Evolutionary conservation across 2,888 invertebrate species (phyloP).

Genomic region (Coelopa pilipes): DNA sequence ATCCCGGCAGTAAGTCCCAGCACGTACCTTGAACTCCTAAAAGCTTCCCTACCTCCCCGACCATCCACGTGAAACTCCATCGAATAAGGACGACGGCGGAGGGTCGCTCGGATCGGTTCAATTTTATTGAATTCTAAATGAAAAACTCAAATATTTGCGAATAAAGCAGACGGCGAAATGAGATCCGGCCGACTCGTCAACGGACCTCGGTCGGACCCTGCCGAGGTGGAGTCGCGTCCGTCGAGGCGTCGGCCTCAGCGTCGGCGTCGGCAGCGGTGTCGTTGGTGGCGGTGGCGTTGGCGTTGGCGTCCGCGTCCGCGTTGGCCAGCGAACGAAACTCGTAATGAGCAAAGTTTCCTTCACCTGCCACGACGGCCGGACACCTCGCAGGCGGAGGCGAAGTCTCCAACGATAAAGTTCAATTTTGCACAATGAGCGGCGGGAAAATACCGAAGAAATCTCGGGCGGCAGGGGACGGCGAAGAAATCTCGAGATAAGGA

Average conservation of each 20-base stretch:
- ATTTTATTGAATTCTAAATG: not conserved
- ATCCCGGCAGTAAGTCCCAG: no score
- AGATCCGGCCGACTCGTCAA: not conserved
- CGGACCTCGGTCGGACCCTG: not conserved
- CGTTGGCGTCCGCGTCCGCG: not conserved
- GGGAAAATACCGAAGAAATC: constrained; percentile 9
- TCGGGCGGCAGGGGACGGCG: not conserved
- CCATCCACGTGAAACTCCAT: no score
- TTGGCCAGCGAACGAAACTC: not conserved
- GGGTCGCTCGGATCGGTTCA: not conserved
- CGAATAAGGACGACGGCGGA: no score
- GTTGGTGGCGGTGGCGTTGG: no score
- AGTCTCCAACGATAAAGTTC: constrained; percentile 27
- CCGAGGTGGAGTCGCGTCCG: not conserved
- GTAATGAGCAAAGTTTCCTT: constrained; percentile 30
- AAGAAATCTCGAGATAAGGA: constrained; percentile 8
- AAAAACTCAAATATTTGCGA: not conserved
- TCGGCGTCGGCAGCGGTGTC: not conserved
- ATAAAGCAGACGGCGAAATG: not conserved
- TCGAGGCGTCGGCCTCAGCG: no score
- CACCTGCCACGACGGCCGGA: constrained; percentile 18
- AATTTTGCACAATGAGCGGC: constrained; percentile 14
- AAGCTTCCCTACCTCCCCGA: no score
- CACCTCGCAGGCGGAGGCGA: not conserved
- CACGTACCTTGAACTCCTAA: no score